Percentiles rank a stretch among this genome's conserved stretches.
Evolutionary conservation across 2,888 invertebrate species (phyloP).

Genomic region (Mythimna pallens): DNA sequence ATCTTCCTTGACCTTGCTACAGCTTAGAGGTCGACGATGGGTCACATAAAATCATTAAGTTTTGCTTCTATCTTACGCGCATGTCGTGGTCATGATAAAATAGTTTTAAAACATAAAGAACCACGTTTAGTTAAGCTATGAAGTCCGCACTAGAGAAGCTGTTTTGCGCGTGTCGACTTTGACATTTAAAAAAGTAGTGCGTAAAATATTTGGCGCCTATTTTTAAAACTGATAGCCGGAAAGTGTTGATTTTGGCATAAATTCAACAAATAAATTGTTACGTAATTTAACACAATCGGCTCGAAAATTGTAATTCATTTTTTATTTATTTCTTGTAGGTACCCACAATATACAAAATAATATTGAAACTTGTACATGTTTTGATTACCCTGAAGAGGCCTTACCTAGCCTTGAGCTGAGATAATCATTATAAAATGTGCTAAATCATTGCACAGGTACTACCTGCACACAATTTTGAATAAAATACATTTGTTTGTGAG

Average conservation of each 20-base stretch:
- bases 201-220: slow-evolving; percentile 53
- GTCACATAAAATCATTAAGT: slow-evolving; percentile 50
- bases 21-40: slow-evolving; percentile 79
- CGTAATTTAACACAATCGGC: background rate
- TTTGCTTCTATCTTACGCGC: slow-evolving; percentile 10
- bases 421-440: slow-evolving; percentile 41
- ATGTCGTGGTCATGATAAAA: slow-evolving; percentile 17
- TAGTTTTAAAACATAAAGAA: slow-evolving; percentile 4
- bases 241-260: background rate
- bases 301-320: background rate
- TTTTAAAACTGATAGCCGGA: slow-evolving; percentile 28
- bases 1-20: slow-evolving; percentile 80
- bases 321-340: background rate
- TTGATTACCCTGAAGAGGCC: slow-evolving; percentile 34
- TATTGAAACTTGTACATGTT: slow-evolving; percentile 7
- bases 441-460: slow-evolving; percentile 30
- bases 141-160: background rate
- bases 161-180: slow-evolving; percentile 7
- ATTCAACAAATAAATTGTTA: slow-evolving; percentile 1
- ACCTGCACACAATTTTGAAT: slow-evolving; percentile 11
- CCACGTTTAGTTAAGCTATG: background rate
- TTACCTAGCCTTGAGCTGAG: slow-evolving; percentile 27
- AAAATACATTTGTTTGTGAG: background rate
- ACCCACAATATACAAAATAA: slow-evolving; percentile 20
- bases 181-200: slow-evolving; percentile 29